Base-by-base conservation (phyloP, 2,888 invertebrate genomes). In the Apantesis nais region DNA sequence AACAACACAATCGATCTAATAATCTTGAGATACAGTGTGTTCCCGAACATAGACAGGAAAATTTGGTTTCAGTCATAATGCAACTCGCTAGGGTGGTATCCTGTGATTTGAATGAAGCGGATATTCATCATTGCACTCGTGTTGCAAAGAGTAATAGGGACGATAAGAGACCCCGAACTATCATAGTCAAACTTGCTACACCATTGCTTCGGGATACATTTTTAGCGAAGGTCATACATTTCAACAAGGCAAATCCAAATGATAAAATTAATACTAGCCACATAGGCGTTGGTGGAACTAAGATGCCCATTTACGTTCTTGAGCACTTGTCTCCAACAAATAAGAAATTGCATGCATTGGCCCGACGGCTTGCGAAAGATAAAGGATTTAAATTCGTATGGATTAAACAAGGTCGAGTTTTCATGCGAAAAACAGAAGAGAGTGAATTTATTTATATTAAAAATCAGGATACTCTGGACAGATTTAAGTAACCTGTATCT, bases 301-400 rank as follows among this genome's bases (percentile, higher is more conserved):
- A 63, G 25, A 5, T 55, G 34, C 68, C 68, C 11, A 66, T 71
- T 29, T 71, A 63, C 19, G 34, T 74, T n/a, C 48, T 68, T 14
- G 73, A 74, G 22, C 70, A 73, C 22, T 41, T 74, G 22, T 71
- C 73, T 39, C 66, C 71, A 1, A 25, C 22, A 0, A 69, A 73
- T 25, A 72, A 69, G 29, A 69, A 69, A 41, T 41, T 69, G 12
- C 72, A 72, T 19, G 69, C 72, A n/a, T 37, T 68, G 25, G 66
- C 68, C 3, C 29, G 62, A 2, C 48, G 31, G 62, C n/a, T n/a
- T n/a, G n/a, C 62, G 9, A 68, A 62, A 55, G 25, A 62, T 7
- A 55, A 58, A n/a, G 66, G 58, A 4, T 66, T n/a, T 16, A 55
- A 66, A 25, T 66, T 39, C 22, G 66, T 66, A n/a, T 66, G 66